Conservation (phyloP, 2,113 vertebrate species). For the Xiphophorus couchianus region DNA sequence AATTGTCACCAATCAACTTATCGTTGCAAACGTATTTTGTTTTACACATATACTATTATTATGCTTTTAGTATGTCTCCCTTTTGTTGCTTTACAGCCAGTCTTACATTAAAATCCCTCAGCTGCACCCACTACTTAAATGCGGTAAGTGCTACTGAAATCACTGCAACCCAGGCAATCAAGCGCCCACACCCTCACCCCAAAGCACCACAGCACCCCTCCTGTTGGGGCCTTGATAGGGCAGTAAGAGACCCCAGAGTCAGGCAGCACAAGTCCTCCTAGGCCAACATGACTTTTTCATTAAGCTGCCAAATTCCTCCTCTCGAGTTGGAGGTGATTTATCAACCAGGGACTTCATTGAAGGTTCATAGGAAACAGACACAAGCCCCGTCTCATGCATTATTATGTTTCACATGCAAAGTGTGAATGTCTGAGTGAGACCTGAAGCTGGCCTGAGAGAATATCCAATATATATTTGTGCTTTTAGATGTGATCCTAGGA, state of each 20-base stretch:
- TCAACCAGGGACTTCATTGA: slow-evolving; percentile 79
- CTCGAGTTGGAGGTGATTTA: slow-evolving; percentile 86
- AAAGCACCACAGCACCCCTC: slow-evolving; percentile 58
- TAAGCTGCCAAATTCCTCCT: slow-evolving; percentile 86
- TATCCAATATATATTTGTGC: slow-evolving; percentile 38
- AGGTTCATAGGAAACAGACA: slow-evolving; percentile 85
- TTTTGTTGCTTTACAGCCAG: slow-evolving; percentile 25
- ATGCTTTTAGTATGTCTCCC: slow-evolving; percentile 17
- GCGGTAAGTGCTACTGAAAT: slow-evolving; percentile 67
- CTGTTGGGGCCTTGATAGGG: slow-evolving; percentile 63
- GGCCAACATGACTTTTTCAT: slow-evolving; percentile 89
- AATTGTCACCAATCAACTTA: not conserved
- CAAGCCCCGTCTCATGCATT: slow-evolving; percentile 72
- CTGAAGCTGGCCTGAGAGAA: slow-evolving; percentile 24
- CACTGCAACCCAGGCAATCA: slow-evolving; percentile 50
- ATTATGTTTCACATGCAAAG: slow-evolving; percentile 77
- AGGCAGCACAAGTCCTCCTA: slow-evolving; percentile 62
- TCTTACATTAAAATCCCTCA: slow-evolving; percentile 41
- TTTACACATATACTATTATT: slow-evolving; percentile 15
- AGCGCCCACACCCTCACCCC: not conserved
- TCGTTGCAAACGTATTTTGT: slow-evolving; percentile 21
- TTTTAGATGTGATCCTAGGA: slow-evolving; percentile 52
- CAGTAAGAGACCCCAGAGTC: slow-evolving; percentile 63
- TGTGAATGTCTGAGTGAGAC: slow-evolving; percentile 24
- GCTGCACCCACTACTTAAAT: slow-evolving; percentile 48